Evolutionary conservation across 1,140 invertebrate species (phyloP), one percentile per base, ranked within the genome.

Genomic region (Nasonia longicornis): DNA sequence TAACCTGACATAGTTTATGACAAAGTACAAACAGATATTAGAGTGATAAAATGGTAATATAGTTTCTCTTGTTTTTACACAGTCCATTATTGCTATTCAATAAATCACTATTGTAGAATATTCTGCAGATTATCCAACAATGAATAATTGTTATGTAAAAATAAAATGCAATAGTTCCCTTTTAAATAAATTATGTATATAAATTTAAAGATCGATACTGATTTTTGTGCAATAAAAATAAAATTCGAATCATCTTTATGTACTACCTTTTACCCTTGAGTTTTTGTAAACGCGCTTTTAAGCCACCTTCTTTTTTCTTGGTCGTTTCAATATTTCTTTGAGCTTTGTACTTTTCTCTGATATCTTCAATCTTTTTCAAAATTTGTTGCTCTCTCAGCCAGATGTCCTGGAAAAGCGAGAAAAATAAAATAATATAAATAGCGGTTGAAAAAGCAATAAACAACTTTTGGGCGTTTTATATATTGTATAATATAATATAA

Each of bases 301-400:
- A 88, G 26, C 93, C 93, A 64, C 92, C 92, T 77, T 92, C 89
- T 91, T 93, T 87, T 90, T 93, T 87, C 91, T 91, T 90, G 90
- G 88, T 90, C 82, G 91, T 92, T 81, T 91, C 86, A 7, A 91
- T 89, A 84, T 92, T 92, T 82, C 91, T 89, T 87, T 92, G 93
- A 84, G 90, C 92, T 83, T 93, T 91, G 75, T 92, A 90, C 86
- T 93, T 93, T 84, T 94, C 91, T 80, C 94, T 94, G 85, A 52
- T 95, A 90, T 97, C 95, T 90, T 64, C 58, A n/a, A n/a, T 38
- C 35, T 97, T 97, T 77, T 95, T 92, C 35, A 97, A 92, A 86
- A 93, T 92, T 83, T 97, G 95, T 85, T 98, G 94, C 89, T 99
- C 97, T 86, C 96, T 97, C 87, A 98, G 98, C 95, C 96, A 99